Base-by-base conservation (phyloP, 30 jellyfish, hydroid and myxozoan genomes). In the Aurelia coerulea region DNA sequence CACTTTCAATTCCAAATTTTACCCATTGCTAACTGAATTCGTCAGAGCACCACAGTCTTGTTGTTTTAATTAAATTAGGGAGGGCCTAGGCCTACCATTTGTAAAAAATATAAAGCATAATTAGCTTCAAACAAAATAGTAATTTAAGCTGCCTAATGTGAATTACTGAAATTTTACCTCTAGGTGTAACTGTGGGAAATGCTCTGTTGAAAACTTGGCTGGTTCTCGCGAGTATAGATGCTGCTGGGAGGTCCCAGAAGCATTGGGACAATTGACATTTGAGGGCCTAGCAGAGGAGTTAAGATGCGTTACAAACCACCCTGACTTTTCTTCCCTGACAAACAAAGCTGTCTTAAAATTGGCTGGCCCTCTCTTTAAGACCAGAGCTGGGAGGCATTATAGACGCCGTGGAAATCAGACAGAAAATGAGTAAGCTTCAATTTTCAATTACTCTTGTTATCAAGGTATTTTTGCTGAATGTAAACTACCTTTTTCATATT, bases 231-330 rank as follows among this genome's bases (percentile, higher is more conserved):
- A 72, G 66, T 72, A 34, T 49, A 11, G 82, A 16, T 72, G 66
- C 66, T 51, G 84, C 70, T 42, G 68, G 84, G 84, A 73, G 70
- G 84, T 73, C 41, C 35, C 68, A 49, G 63, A 73, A 54, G 70
- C 17, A 73, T 2, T 42, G 37, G 84, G 84, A 46, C 49, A 73
- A 54, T 23, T 73, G 13, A 51, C 46, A 66, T 66, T 18, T 13
- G 77, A 66, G 4, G 77, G 77, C 33, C 33, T 31, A 13, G 46
- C 17, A 14, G 77, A 18, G 17, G 46, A 34, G 15, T 5, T 34
- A 16, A 14, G 18, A 23, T 66, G 77, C 77, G 33, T 66, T 0
- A 31, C 77, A n/a, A n/a, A 66, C 4, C 46, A 66, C 33, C 46
- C 35, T 3, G 77, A 66, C 33, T 66, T 66, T 31, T 15, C 46